Evolutionary conservation across 2,888 invertebrate species (phyloP).

Genomic region (Lasioglossum lativentre): DNA sequence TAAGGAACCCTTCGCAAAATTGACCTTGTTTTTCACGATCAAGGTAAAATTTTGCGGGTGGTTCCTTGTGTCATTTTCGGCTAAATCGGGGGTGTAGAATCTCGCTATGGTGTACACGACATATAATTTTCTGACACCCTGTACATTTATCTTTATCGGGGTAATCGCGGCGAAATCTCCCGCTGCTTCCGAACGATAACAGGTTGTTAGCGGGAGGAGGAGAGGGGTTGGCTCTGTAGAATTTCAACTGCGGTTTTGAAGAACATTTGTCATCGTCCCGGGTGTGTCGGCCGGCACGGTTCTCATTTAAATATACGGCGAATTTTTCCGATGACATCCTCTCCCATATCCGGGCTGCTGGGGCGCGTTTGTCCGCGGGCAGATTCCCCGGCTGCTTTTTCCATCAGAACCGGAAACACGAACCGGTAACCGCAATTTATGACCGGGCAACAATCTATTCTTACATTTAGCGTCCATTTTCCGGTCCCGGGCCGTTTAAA

Average conservation of each 20-base stretch:
- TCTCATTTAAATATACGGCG: slow-evolving; percentile 7
- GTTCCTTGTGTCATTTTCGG: too few species aligned
- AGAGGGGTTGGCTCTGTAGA: background rate
- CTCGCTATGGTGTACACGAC: too few species aligned
- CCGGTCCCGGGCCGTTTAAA: background rate
- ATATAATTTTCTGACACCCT: too few species aligned
- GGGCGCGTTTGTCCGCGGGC: background rate
- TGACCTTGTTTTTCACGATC: too few species aligned
- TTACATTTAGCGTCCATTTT: slow-evolving; percentile 5
- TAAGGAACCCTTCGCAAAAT: too few species aligned
- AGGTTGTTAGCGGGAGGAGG: background rate
- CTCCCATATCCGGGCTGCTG: background rate
- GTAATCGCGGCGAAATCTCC: too few species aligned
- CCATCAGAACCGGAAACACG: slow-evolving; percentile 8
- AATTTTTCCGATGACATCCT: background rate
- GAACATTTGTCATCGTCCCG: slow-evolving; percentile 18
- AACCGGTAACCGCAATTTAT: slow-evolving; percentile 13
- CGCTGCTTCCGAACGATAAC: background rate
- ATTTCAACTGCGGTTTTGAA: slow-evolving; percentile 7
- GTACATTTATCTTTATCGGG: too few species aligned
- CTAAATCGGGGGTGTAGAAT: too few species aligned
- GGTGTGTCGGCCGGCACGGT: background rate
- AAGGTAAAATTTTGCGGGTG: too few species aligned
- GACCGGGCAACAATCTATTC: background rate
- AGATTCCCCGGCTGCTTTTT: background rate